Base-by-base conservation (phyloP, 2,888 invertebrate species). In the Resseliella maxima region DNA sequence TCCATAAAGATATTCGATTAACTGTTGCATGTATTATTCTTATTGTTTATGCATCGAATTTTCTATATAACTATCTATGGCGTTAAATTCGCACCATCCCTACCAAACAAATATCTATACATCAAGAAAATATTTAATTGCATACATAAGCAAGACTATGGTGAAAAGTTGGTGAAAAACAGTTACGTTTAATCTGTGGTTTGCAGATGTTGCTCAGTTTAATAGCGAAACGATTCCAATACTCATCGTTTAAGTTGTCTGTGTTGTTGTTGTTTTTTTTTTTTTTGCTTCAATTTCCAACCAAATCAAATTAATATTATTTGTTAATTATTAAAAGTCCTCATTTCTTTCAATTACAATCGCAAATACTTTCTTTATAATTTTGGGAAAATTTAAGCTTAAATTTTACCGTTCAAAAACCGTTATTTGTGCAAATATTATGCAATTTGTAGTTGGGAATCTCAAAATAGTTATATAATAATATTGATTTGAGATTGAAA, bases 41-140 rank as follows among this genome's bases (percentile, higher is more conserved):
- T 3, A 31, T 72, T 15, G 31, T 72, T 31, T 72, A 18, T 59
- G 27, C 2, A 27, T 59, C 2, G 59, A 72, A 12, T 72, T 72
- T 35, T 31, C 72, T 35, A 31, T 31, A 15, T 50, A 18, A 50
- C 27, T 64, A 15, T 24, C 27, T 31, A 10, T 64, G 15, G 27
- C 64, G 27, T 64, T n/a, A n/a, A n/a, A n/a, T n/a, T n/a, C n/a
- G n/a, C 83, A 38, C 41, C 83, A 83, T 83, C 83, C 83, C 83
- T n/a, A n/a, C 83, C 83, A 38, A 83, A 38, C 83, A 38, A 83
- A 36, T n/a, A n/a, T n/a, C 83, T 38, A 35, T 21, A 38, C 5
- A 5, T 10, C 24, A 21, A 83, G 36, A 83, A 83, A 83, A 83
- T 83, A 38, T 83, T 36, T 24, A 83, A 38, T 83, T 83, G 83